Base-by-base conservation (phyloP, 2,113 vertebrate genomes). In the Oreocharis arfaki region DNA sequence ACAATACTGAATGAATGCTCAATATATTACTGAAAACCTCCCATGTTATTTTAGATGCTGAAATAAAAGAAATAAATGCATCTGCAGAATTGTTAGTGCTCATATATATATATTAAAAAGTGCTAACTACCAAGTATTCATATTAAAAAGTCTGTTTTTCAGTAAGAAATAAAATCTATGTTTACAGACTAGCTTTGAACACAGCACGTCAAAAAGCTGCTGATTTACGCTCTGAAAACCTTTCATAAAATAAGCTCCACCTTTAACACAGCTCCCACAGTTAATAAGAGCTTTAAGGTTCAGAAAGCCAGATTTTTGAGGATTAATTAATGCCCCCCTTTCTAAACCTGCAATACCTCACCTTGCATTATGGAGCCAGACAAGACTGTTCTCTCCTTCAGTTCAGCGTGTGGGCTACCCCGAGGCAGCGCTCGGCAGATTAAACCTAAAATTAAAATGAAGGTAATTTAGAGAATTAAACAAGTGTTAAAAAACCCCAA, bases 331-430 rank as follows among this genome's bases (percentile, higher is more conserved):
- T 4, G 16, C 27, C 65, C 55, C 81, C 53, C 46, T 87, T 70
- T 81, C 30, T 71, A 33, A 89, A 41, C 10, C 50, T 89, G 74
- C 23, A 50, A 44, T 33, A 83, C 14, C 65, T 88, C 98, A 99
- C 99, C 99, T 97, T 99, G 99, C 99, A 99, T 99, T 94, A 99
- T 99, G 74, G 99, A 99, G 73, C 99, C 99, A 82, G 99, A 97
- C n/a, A 99, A 97, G 75, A 99, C 96, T 9, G 98, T 97, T 92
- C 99, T 98, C 74, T 99, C 99, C 92, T 99, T 99, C 9, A 99
- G 97, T 65, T 99, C 99, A 42, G 98, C 97, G 92, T 99, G 99
- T 69, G 98, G 97, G 83, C 98, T 98, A 18, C 99, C 99, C 95
- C 99, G 98, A 39, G 99, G 99, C 89, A 99, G 89, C 6, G 99